Percentiles rank a stretch among this genome's conserved stretches.
These are phyloP conservation scores for Sthenelais limicola DNA, from an alignment of 2,888 invertebrate species.

Conservation along the genomic window DNA sequence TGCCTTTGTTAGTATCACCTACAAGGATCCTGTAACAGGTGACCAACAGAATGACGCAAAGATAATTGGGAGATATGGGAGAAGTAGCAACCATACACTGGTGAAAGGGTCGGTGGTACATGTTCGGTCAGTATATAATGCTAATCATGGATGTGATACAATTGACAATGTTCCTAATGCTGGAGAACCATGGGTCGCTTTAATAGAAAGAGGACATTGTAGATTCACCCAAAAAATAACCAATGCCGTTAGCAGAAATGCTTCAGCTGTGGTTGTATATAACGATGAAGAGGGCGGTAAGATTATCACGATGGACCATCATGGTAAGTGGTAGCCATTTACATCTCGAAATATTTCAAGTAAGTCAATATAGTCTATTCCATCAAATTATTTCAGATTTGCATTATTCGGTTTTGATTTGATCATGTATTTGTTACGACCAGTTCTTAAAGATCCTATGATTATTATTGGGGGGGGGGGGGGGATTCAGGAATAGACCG, in stretches of 20 bases:
- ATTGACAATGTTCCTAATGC: slow-evolving; percentile 63
- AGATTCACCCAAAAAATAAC: slow-evolving; percentile 87
- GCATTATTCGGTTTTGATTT: no score
- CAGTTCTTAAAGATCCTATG: no score
- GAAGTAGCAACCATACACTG: slow-evolving; percentile 74
- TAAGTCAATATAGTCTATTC: no score
- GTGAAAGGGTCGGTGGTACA: slow-evolving; percentile 82
- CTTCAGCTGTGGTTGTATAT: slow-evolving; percentile 86
- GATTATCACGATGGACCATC: slow-evolving; percentile 85
- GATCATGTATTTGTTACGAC: no score
- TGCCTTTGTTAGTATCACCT: slow-evolving; percentile 47
- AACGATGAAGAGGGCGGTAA: slow-evolving; percentile 81
- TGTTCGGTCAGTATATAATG: slow-evolving; percentile 76
- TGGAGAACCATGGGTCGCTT: slow-evolving; percentile 84
- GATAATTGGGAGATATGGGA: slow-evolving; percentile 75
- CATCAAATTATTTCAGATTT: no score
- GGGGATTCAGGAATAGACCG: no score
- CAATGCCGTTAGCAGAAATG: slow-evolving; percentile 81
- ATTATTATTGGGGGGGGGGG: no score
- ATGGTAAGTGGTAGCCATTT: slow-evolving; percentile 69
- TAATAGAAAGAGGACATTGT: slow-evolving; percentile 85
- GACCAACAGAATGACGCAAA: slow-evolving; percentile 29
- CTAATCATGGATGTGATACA: slow-evolving; percentile 68
- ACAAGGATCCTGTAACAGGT: slow-evolving; percentile 42
- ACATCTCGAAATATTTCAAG: no score